Base-by-base conservation (phyloP, 2,888 invertebrate genomes). In the Lydus trimaculatus region DNA sequence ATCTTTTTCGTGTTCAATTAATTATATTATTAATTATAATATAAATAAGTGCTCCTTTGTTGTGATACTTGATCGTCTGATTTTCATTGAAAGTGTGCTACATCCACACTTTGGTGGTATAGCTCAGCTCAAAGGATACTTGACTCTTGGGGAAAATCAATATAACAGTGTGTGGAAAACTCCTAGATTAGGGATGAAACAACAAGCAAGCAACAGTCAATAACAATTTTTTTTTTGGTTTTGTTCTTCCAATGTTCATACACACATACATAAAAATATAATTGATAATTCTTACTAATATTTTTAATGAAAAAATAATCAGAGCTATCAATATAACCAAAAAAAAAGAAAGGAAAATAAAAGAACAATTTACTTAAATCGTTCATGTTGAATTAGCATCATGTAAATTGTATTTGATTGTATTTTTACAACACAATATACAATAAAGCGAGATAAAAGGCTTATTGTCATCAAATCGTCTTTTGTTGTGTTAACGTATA, bases 101-200 rank as follows among this genome's bases (percentile, higher is more conserved):
- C 5, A 28, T 28, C n/a, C n/a, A n/a, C n/a, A n/a, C n/a, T n/a
- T n/a, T n/a, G n/a, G 28, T 28, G 28, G 28, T 17, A 43, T 43
- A 17, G 43, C 17, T 17, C 11, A n/a, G 17, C 7, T 17, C 5
- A 17, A n/a, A n/a, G 43, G 6, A 17, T 17, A 43, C 43, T 17
- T 2, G 43, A 17, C 43, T 43, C 43, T 43, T 43, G 43, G 56
- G 52, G 23, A 56, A 56, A 56, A 56, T 56, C 56, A 56, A 56
- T 56, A 56, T 25, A 25, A 56, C 1, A 25, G 2, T 25, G 2
- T 25, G 25, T 13, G 13, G 13, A 56, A 56, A 25, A 25, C 4
- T 13, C 13, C 13, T 56, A 5, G 48, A 20, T 48, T 48, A 20
- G 20, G 20, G 3, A 17, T 43, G n/a, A 5, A 20, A 48, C 20